Evolutionary conservation across 1,140 invertebrate genomes (phyloP), one percentile per base, ranked within the genome.

Genomic region (Drosophila nebulosa): DNA sequence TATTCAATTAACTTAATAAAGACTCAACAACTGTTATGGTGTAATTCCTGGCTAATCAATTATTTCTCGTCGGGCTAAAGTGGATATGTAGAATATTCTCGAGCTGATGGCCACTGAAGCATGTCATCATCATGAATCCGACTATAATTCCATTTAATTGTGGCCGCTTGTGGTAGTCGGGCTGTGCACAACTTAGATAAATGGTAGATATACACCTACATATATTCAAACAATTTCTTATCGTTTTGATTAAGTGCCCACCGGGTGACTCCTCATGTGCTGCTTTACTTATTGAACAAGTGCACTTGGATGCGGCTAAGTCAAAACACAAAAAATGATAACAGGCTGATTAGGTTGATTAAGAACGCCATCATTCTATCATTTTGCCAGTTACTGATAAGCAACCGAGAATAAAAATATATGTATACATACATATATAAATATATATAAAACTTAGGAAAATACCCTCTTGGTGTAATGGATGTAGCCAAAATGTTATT

Each of bases 1-100:
- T 88, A 88, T 81, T 81, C 74, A 86, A 88, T 88, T 86, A 86
- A 85, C 67, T 68, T 81, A 88, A 86, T 86, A 86, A 86, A 86
- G 81, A 86, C 81, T 86, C 79, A 81, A 81, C 70, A 86, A 83
- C 46, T 86, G 83, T 86, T 86, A 81, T 78, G 83, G 74, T 81
- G 78, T 86, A 75, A 75, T 59, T 27, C 30, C 46, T 53, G 12
- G 10, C 56, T 12, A 1, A 0, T 24, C 10, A 46, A 16, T 16
- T 62, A 22, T 52, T 75, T 68, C 61, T n/a, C 26, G 10, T 58
- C 24, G 60, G 67, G 30, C 26, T 24, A 24, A 24, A 24, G 24
- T 42, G 14, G 30, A 16, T 59, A 18, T 18, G 4, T 16, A 9
- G 70, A 74, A 74, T 12, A 4, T 66, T 66, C 71, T 60, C 35